Evolutionary conservation across 1,140 invertebrate genomes (phyloP), one percentile per base, ranked within the genome.

Genomic region (Diabrotica undecimpunctata): DNA sequence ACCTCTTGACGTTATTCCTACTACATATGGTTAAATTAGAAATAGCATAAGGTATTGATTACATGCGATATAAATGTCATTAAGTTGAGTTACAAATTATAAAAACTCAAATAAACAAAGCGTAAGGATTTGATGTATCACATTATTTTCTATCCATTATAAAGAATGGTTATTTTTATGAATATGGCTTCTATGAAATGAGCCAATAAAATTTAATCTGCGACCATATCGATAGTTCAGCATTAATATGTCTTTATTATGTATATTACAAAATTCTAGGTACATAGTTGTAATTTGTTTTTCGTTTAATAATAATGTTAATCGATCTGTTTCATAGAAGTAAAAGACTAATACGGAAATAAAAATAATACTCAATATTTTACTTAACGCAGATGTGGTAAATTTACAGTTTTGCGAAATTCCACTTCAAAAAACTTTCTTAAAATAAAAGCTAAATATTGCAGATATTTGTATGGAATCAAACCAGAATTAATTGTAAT

Each of bases 161-260:
- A 39, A 11, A 36, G 58, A 61, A 7, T 46, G 56, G 59, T 51
- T 37, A 53, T 59, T 67, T 64, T 67, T 67, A 64, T 64, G 60
- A 67, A 67, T 60, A 67, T 64, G 11, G 37, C 62, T 67, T 67
- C 66, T 59, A 41, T 37, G 66, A 67, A 62, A 59, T 67, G 52
- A 63, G 58, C 38, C 54, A 25, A 67, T 67, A 67, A 67, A 67
- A 67, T 54, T 55, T 62, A 64, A 67, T 66, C 38, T 63, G 46
- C 58, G 13, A 62, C 46, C 65, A 58, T 63, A 46, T 37, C 55
- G 38, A 54, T 58, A 56, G 52, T 65, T 52, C 13, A 50, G 35
- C 39, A 62, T 66, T 55, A 66, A 67, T 67, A 64, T 67, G 60
- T 51, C 46, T 59, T 37, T 36, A 25, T 13, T 36, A 46, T 39